Evolutionary conservation across 2,888 invertebrate species (phyloP).

Genomic region (Eupithecia vulgata): DNA sequence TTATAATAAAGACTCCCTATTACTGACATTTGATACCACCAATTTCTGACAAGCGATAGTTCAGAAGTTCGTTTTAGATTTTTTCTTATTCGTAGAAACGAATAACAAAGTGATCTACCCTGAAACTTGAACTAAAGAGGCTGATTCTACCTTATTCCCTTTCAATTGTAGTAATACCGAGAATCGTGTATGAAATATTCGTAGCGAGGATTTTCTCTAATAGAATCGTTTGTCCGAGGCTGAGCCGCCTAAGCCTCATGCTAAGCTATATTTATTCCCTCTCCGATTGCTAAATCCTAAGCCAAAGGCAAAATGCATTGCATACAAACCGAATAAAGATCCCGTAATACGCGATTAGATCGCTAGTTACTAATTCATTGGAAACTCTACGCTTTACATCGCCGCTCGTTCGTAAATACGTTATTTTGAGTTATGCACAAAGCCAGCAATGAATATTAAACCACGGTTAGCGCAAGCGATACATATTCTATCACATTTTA

Average conservation of each 20-base stretch:
- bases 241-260: not conserved
- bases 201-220: not conserved
- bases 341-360: conserved; percentile 48
- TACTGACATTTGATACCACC: not conserved
- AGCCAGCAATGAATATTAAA: conserved; percentile 74
- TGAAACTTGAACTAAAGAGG: not conserved
- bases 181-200: not conserved
- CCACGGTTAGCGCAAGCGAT: conserved; percentile 55
- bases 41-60: not conserved
- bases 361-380: conserved; percentile 64
- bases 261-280: conserved; percentile 13
- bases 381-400: conserved; percentile 58
- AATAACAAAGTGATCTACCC: not conserved
- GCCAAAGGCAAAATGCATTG: conserved; percentile 23
- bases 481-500: conserved; percentile 67
- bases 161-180: not conserved
- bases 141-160: not conserved
- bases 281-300: not conserved
- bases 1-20: not conserved
- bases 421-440: conserved; percentile 69
- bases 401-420: conserved; percentile 69
- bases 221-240: not conserved
- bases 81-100: not conserved
- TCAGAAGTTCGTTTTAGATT: not conserved
- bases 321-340: conserved; percentile 36